These are phyloP conservation scores for Hydropsyche betteni DNA, from an alignment of 2,888 invertebrate species.

Conservation along the genomic window DNA sequence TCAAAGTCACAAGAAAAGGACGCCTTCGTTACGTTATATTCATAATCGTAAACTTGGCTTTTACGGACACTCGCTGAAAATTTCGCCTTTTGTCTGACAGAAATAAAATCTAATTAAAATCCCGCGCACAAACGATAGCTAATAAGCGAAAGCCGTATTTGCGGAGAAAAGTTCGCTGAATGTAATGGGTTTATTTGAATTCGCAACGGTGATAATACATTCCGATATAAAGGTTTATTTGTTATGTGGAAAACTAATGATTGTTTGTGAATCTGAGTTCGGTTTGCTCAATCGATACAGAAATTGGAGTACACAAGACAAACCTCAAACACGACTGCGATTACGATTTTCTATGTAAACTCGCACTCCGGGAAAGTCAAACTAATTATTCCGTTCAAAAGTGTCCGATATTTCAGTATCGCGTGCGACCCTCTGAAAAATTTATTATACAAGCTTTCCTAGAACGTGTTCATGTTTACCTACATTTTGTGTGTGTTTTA, in stretches of 20 bases:
- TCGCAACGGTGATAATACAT: not conserved
- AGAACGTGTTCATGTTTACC: no score
- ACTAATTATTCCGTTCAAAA: constrained; percentile 8
- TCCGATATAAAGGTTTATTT: no score
- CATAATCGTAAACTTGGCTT: not conserved
- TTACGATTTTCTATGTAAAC: no score
- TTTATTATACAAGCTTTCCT: no score
- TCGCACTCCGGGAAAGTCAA: not conserved
- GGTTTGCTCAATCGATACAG: no score
- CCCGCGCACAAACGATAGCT: constrained; percentile 2
- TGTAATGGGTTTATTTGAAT: constrained; percentile 6
- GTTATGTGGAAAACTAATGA: no score
- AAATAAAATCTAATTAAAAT: constrained; percentile 6
- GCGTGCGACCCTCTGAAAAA: constrained; percentile 3
- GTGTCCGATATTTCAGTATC: constrained; percentile 13
- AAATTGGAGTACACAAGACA: no score
- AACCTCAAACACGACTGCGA: no score
- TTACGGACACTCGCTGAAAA: constrained; percentile 9
- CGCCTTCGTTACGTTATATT: constrained; percentile 15
- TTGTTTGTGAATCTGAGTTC: no score
- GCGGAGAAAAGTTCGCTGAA: not conserved
- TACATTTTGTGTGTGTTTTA: no score
- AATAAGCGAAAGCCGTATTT: not conserved
- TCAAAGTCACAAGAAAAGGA: not conserved
- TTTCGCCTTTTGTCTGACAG: not conserved